Evolutionary conservation across 2,113 vertebrate species (phyloP).

Genomic region (Bos taurus): DNA sequence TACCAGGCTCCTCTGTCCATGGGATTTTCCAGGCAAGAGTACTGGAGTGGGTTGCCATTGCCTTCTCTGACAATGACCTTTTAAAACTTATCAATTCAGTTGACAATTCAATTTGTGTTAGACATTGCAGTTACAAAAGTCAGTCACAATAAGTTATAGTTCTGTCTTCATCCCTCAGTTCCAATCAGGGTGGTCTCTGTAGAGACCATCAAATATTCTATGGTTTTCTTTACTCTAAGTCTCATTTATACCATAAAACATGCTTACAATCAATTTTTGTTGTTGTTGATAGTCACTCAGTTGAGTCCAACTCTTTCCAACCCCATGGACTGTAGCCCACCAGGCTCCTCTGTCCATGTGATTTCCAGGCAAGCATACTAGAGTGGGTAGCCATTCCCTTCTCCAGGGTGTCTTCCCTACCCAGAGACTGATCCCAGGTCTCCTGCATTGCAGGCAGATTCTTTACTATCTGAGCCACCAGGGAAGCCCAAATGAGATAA

Average conservation of each 20-base stretch:
- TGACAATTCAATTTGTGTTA: neutral
- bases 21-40: no score
- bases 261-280: neutral
- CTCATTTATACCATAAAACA: neutral
- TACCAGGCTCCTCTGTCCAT: no score
- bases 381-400: neutral
- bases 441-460: neutral
- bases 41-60: no score
- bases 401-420: neutral
- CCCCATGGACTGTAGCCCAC: neutral
- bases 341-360: neutral
- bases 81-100: neutral
- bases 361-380: neutral
- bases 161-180: neutral
- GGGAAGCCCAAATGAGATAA: neutral
- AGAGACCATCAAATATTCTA: neutral
- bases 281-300: neutral
- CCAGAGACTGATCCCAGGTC: neutral
- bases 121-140: neutral
- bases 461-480: neutral
- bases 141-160: neutral
- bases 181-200: neutral
- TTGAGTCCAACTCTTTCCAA: accelerated
- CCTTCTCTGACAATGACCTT: neutral
- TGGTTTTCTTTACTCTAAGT: neutral